These are phyloP conservation scores for Nerophis ophidion DNA, from an alignment of 2,113 vertebrate species.

Conservation along the genomic window DNA sequence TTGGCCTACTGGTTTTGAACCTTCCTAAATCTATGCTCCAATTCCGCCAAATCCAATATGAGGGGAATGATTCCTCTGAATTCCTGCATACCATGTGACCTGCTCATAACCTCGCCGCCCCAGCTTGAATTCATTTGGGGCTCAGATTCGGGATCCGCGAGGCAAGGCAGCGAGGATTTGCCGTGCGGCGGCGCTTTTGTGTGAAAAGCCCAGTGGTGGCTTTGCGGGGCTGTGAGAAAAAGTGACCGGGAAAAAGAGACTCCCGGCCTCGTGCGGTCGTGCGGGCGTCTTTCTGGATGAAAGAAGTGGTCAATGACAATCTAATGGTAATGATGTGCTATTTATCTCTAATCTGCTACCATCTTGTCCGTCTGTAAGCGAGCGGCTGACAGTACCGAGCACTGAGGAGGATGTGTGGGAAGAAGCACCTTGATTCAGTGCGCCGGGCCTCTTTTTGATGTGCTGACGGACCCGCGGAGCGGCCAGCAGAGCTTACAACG, in stretches of 20 bases:
- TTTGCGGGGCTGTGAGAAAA: conserved; percentile 43
- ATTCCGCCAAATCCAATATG: conserved; percentile 70
- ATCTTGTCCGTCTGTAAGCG: conserved; percentile 29
- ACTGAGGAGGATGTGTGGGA: conserved; percentile 27
- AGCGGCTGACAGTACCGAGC: conserved; percentile 40
- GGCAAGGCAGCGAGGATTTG: conserved; percentile 62
- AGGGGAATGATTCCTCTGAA: conserved; percentile 69
- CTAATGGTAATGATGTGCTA: conserved; percentile 30
- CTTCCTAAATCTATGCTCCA: conserved; percentile 41
- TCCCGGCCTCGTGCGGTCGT: neutral
- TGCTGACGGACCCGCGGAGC: conserved; percentile 78
- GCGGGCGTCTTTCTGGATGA: neutral
- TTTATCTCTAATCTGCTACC: conserved; percentile 51
- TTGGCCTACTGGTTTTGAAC: conserved; percentile 1
- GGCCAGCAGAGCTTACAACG: conserved; percentile 83
- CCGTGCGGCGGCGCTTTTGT: conserved; percentile 47
- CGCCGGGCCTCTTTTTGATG: conserved; percentile 88
- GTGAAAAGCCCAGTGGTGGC: conserved; percentile 35
- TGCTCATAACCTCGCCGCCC: conserved; percentile 62
- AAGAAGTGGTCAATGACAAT: conserved; percentile 3
- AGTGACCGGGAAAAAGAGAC: conserved; percentile 27
- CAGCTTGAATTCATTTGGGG: conserved; percentile 71
- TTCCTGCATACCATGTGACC: conserved; percentile 69
- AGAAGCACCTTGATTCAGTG: conserved; percentile 96
- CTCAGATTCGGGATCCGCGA: conserved; percentile 54